phyloP scores from a whole-genome alignment of 2,888 invertebrate species.

The Ischnura elegans region DNA sequence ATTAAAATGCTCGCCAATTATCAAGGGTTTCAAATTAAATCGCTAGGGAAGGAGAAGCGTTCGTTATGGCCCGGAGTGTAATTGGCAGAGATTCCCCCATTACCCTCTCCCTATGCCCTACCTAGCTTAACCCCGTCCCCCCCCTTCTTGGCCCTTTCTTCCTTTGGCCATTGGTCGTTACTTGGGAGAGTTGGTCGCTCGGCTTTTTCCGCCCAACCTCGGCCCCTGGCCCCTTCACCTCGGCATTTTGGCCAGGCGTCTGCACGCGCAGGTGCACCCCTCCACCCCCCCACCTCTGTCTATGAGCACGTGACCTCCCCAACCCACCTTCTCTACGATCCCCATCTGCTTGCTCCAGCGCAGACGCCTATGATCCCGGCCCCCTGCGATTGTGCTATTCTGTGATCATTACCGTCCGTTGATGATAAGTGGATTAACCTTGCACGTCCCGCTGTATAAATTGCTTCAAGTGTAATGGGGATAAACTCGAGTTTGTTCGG shows the following conservation, averaged over 20 bases:
- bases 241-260: constrained; percentile 47
- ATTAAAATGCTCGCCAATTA: constrained; percentile 62
- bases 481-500: too few species aligned
- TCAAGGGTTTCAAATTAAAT: constrained; percentile 65
- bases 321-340: background rate
- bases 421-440: background rate
- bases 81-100: constrained; percentile 53
- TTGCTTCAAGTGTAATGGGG: background rate
- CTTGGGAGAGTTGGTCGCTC: constrained; percentile 33
- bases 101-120: background rate
- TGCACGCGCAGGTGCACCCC: background rate
- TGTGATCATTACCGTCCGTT: background rate
- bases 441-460: background rate
- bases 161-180: constrained; percentile 60
- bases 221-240: background rate
- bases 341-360: background rate
- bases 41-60: background rate
- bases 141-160: background rate
- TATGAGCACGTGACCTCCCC: constrained; percentile 1
- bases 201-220: constrained; percentile 49
- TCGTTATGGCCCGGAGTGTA: constrained; percentile 28
- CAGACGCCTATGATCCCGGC: background rate
- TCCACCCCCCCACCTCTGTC: background rate
- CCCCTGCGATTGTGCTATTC: background rate
- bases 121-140: background rate